Conservation (phyloP, 2,113 vertebrate genomes). For the Myanophis thanlyinensis region DNA sequence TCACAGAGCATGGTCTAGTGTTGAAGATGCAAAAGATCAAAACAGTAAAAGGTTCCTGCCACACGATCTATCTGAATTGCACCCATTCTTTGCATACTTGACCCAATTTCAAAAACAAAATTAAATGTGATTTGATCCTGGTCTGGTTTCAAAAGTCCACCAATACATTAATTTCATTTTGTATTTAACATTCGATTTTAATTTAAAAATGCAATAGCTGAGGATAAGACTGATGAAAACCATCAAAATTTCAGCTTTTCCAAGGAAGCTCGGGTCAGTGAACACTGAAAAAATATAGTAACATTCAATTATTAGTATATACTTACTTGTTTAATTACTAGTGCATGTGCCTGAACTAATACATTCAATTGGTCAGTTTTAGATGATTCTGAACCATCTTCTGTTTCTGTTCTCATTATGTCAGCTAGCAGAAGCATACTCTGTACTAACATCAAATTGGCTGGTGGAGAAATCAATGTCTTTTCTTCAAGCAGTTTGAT, state of each 20-base stretch:
- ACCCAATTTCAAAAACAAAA: background rate
- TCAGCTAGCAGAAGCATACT: constrained; percentile 74
- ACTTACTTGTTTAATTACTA: constrained; percentile 73
- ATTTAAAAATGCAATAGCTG: background rate
- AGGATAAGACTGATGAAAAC: background rate
- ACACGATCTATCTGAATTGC: background rate
- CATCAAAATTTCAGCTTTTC: background rate
- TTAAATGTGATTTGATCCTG: background rate
- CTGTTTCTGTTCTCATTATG: constrained; percentile 55
- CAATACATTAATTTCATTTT: background rate
- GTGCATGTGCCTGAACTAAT: constrained; percentile 63
- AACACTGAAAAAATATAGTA: background rate
- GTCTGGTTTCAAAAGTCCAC: background rate
- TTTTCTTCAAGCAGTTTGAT: constrained; percentile 68
- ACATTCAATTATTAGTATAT: background rate
- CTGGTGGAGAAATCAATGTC: constrained; percentile 66
- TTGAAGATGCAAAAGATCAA: background rate
- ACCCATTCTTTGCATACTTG: background rate
- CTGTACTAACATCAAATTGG: constrained; percentile 68
- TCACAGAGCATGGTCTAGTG: background rate
- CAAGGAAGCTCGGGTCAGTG: background rate
- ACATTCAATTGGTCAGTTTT: constrained; percentile 54
- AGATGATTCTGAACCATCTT: constrained; percentile 51
- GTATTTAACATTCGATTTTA: background rate
- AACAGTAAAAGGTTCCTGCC: background rate